Base-by-base conservation (phyloP, 2,888 invertebrate genomes). In the Loripinus fragilis region DNA sequence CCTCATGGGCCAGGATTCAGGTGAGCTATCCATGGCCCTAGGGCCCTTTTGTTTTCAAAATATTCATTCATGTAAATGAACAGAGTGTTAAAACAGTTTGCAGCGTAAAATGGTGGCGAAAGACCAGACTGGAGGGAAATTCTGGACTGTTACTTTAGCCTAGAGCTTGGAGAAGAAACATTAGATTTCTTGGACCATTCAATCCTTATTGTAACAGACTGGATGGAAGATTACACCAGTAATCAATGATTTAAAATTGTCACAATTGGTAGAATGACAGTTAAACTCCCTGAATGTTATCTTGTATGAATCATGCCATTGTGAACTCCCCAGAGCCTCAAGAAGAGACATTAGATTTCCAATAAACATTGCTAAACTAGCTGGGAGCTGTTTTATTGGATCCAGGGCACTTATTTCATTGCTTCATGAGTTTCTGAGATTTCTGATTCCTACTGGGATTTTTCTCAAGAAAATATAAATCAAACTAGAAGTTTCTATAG, bases 301-400 rank as follows among this genome's bases (percentile, higher is more conserved):
- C 15, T 55, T 55, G 55, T 28, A 55, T 55, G 55, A 55, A 55
- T 60, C 60, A 60, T 60, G 33, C 60, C 17, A 30, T 60, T 5
- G 7, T 1, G 8, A 60, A 60, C 28, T 60, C 60, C 60, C 60
- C 30, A 60, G 60, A 33, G 60, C 20, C 60, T 17, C 7, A 30
- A 33, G 28, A 60, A 10, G 10, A 25, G 28, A 28, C 60, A 30
- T 33, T 20, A 33, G 17, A 20, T 60, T 60, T 60, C 60, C 60
- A 60, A 60, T 60, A 60, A 60, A 60, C 60, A 60, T 30, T 17
- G 33, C 60, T 60, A 60, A 60, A 60, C 30, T 33, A 60, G 33
- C 30, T 60, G 5, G 33, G 60, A 60, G 33, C 60, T 33, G 33
- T 60, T 20, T 60, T 33, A 60, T 60, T 60, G 33, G 25, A 52